Evolutionary conservation across 2,113 vertebrate species (phyloP), one percentile per base, ranked within the genome.

Genomic region (Arothron firmamentum): DNA sequence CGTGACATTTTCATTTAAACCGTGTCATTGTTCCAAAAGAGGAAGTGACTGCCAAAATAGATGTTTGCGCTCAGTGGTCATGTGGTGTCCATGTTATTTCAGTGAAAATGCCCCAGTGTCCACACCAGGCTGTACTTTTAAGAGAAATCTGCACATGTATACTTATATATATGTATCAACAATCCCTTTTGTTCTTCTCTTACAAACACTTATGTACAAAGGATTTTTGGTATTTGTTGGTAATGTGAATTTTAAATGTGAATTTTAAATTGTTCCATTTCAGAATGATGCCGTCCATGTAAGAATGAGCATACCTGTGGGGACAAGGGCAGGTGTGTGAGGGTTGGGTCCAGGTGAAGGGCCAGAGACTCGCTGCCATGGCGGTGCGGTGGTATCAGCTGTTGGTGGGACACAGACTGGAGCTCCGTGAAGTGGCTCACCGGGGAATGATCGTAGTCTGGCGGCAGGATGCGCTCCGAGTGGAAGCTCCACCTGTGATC

Each of bases 41-140:
- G 84, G 83, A 88, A 87, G 79, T 85, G 66, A 52, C 41, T 62
- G 66, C 63, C 59, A 79, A 80, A 87, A 85, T 77, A 82, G 79
- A 77, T 50, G 34, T 57, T 48, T 60, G 1, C 58, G 51, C 53
- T 72, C 65, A 66, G 67, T 28, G 47, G 63, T 1, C 56, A 56
- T 13, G 31, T 74, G 77, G 42, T 55, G 55, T 8, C 48, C 23
- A 46, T 62, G 67, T 75, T 71, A 65, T 75, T 73, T 79, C 7
- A 65, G 62, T 56, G 17, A 63, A 85, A 66, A 78, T 53, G 61
- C 67, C 60, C 12, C 6, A 62, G 43, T 50, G 51, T 70, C 58
- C 53, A 72, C 45, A 64, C 59, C 20, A 41, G 46, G 18, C 3
- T 5, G 3, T 61, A 4, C 34, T 38, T 9, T 10, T 11, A 12